Percentiles rank a stretch among this genome's conserved stretches.
Evolutionary conservation across 2,113 vertebrate genomes (phyloP).

Genomic region (Phoenicopterus ruber): DNA sequence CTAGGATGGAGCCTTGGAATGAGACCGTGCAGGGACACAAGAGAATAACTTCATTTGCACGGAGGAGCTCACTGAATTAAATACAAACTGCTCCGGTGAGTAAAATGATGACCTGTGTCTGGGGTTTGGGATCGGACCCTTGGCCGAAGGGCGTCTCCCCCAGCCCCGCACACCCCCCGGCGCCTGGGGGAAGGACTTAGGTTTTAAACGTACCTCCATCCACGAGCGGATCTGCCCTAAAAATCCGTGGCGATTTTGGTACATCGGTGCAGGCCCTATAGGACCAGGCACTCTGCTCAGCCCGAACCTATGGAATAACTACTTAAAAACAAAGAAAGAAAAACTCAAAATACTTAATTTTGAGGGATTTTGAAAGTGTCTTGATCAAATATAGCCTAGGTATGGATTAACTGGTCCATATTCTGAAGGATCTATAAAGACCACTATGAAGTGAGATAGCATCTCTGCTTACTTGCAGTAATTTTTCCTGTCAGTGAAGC

Average conservation of each 20-base stretch:
- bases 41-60: background rate
- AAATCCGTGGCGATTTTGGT: background rate
- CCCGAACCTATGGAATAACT: background rate
- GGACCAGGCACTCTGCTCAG: background rate
- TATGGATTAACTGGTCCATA: background rate
- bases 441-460: background rate
- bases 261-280: background rate
- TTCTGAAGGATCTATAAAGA: background rate
- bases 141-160: background rate
- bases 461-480: background rate
- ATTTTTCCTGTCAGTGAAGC: background rate
- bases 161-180: rapidly evolving
- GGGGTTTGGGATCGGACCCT: background rate
- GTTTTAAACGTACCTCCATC: background rate
- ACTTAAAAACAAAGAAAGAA: background rate
- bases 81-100: background rate
- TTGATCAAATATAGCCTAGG: background rate
- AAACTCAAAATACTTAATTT: background rate
- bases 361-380: background rate
- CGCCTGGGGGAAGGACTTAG: background rate
- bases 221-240: background rate
- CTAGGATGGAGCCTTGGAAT: background rate
- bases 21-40: background rate
- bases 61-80: background rate
- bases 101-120: background rate